Percentiles rank a stretch among this genome's conserved stretches.
phyloP scores from a whole-genome alignment of 2,888 invertebrate species.

The Cataglyphis cursor region DNA sequence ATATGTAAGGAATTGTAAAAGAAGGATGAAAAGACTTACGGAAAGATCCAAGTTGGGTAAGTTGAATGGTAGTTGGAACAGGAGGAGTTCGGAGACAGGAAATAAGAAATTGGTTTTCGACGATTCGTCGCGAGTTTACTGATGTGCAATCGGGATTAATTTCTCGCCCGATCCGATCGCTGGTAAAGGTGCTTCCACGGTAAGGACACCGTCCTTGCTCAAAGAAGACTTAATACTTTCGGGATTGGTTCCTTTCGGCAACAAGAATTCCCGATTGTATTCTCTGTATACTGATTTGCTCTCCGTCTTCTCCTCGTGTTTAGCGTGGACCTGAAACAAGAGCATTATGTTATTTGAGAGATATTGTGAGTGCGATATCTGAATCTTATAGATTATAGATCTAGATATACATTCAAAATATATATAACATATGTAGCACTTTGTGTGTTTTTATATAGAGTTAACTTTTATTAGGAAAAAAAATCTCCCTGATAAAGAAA shows the following conservation, averaged over 20 bases:
- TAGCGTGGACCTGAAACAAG: constrained; percentile 95
- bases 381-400: neutral
- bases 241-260: constrained; percentile 98
- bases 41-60: constrained; percentile 21
- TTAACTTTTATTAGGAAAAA: no score
- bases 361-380: neutral
- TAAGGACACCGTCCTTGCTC: constrained; percentile 98
- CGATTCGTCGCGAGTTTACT: constrained; percentile 83
- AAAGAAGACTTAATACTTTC: constrained; percentile 98
- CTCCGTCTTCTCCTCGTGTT: constrained; percentile 99
- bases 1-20: neutral
- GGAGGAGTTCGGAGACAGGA: constrained; percentile 39
- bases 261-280: constrained; percentile 98
- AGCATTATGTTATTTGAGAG: neutral
- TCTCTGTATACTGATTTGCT: constrained; percentile 99
- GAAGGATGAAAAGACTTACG: constrained; percentile 33
- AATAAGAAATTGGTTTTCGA: constrained; percentile 44
- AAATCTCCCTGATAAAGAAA: no score
- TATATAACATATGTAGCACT: neutral
- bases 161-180: constrained; percentile 93
- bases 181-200: constrained; percentile 98
- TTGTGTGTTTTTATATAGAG: no score
- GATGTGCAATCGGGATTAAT: constrained; percentile 93
- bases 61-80: constrained; percentile 26
- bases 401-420: neutral